Base-by-base conservation (phyloP, 2,888 invertebrate genomes). In the Troides aeacus region DNA sequence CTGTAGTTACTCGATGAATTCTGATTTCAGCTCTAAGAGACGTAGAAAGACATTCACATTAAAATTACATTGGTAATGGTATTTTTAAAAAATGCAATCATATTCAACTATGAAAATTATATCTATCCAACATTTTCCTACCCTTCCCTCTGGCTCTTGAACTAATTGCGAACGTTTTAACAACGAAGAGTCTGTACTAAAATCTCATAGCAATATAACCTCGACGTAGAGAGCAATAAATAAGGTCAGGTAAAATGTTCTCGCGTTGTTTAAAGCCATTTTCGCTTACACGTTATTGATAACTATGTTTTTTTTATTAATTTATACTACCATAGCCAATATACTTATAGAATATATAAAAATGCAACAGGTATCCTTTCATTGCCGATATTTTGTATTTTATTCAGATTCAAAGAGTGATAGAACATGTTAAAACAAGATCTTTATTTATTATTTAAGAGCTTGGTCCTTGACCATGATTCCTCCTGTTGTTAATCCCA, bases 211-310 rank as follows among this genome's bases (percentile, higher is more conserved):
- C 42, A 57, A 23, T 12, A n/a, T 64, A 60, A 69, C 64, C 69
- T 64, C 69, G 56, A 57, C 57, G 64, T 53, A 59, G 56, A 23
- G 8, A 6, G 17, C n/a, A 10, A 23, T 58, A 64, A 61, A 64
- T 61, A 69, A 69, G 69, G 69, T 61, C 69, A 57, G 64, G 42
- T 60, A 56, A 64, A 64, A 69, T 56, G 60, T 61, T 53, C n/a
- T 42, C 61, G 23, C 63, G 36, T 59, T 46, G 36, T 30, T 42
- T 56, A 36, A 42, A 24, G 36, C 18, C 53, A n/a, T 18, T 53
- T 24, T 30, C 30, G 30, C 53, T 50, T 59, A 46, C 53, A 30
- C 6, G n/a, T n/a, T 7, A n/a, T 53, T 18, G n/a, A 53, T n/a
- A 53, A 6, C 53, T n/a, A n/a, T 12, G 4, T 46, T 46, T 39